These are phyloP conservation scores for Furcula furcula DNA, from an alignment of 2,888 invertebrate genomes.

Conservation along the genomic window DNA sequence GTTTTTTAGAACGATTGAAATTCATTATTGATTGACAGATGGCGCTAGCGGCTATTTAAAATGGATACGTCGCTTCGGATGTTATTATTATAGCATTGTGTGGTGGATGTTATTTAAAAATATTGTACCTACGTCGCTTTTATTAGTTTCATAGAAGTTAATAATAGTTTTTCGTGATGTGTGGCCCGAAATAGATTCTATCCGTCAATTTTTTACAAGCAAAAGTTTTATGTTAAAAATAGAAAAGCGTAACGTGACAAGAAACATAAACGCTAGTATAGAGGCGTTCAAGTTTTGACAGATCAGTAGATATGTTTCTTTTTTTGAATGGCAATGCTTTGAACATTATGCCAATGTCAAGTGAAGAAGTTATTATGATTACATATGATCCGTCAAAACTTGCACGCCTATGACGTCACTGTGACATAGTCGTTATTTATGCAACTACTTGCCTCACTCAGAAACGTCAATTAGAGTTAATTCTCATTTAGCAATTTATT, in stretches of 20 bases:
- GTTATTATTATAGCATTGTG: conserved; percentile 43
- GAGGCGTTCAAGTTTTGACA: too few species aligned
- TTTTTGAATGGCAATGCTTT: too few species aligned
- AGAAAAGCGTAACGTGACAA: neutral
- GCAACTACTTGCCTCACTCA: too few species aligned
- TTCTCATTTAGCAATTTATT: too few species aligned
- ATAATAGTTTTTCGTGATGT: conserved; percentile 34
- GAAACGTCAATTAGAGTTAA: too few species aligned
- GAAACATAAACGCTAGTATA: too few species aligned
- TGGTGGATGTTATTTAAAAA: conserved; percentile 21
- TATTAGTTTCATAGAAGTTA: conserved; percentile 19
- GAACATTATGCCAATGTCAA: too few species aligned
- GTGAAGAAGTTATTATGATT: too few species aligned
- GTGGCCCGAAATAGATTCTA: conserved; percentile 28
- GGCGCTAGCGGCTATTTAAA: conserved; percentile 75
- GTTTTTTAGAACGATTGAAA: conserved; percentile 75
- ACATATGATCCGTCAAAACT: too few species aligned
- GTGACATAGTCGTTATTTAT: too few species aligned
- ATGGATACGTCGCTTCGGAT: conserved; percentile 62
- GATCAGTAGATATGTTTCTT: too few species aligned
- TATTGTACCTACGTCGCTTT: conserved; percentile 12
- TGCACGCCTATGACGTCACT: too few species aligned
- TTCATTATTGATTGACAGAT: conserved; percentile 75
- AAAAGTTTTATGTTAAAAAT: conserved; percentile 3
- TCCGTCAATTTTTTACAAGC: conserved; percentile 9